Evolutionary conservation across 1,140 invertebrate species (phyloP).

Genomic region (Plectus sambesii): DNA sequence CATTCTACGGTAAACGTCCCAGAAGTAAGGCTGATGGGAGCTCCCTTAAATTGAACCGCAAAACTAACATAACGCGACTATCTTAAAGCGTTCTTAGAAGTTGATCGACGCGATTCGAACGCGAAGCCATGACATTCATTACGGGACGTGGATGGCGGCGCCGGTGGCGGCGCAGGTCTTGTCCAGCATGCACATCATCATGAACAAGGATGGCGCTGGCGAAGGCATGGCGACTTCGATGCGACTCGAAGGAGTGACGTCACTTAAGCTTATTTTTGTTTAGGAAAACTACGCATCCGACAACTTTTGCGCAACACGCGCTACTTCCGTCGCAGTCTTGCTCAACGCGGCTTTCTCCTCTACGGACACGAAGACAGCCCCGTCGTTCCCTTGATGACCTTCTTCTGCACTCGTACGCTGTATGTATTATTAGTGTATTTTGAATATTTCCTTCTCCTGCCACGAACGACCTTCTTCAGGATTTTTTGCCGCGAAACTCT

Average conservation of each 20-base stretch:
- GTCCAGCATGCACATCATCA: conserved; percentile 46
- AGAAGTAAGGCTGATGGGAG: too few species aligned
- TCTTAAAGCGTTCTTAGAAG: conserved; percentile 33
- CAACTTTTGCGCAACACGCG: conserved; percentile 27
- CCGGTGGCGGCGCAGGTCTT: conserved; percentile 49
- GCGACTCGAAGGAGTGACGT: too few species aligned
- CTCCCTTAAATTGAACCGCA: too few species aligned
- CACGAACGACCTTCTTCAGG: conserved; percentile 58
- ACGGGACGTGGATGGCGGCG: conserved; percentile 48
- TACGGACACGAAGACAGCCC: conserved; percentile 91
- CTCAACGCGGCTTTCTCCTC: conserved; percentile 76
- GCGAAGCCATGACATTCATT: conserved; percentile 46
- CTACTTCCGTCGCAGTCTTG: conserved; percentile 52
- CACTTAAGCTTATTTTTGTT: too few species aligned
- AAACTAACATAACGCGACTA: too few species aligned
- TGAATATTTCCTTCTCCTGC: too few species aligned
- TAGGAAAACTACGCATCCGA: too few species aligned
- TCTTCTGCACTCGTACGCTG: conserved; percentile 80
- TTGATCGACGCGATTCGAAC: conserved; percentile 47
- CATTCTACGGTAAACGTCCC: too few species aligned
- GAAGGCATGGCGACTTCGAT: too few species aligned
- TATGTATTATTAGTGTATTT: conserved; percentile 49
- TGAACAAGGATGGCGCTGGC: too few species aligned
- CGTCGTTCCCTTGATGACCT: conserved; percentile 81
- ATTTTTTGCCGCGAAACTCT: conserved; percentile 69